Percentiles rank a stretch among this genome's conserved stretches.
Conservation (phyloP, 2,888 invertebrate species). For the Calameuta pallipes region DNA sequence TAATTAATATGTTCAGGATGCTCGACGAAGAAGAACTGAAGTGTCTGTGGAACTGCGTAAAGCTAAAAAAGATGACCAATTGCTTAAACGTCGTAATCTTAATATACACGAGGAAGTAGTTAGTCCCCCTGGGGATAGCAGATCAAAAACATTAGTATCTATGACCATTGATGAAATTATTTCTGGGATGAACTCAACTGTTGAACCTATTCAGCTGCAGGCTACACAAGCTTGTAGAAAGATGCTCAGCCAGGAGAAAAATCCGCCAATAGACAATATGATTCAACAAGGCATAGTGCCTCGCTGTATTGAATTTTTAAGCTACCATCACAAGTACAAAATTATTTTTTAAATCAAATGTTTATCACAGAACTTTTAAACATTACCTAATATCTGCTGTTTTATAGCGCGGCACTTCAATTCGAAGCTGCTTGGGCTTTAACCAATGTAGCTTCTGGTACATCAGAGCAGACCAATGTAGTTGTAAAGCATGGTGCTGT, state of each 20-base stretch:
- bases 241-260: conserved; percentile 87
- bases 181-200: conserved; percentile 75
- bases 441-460: conserved; percentile 97
- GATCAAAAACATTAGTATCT: conserved; percentile 55
- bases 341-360: background rate
- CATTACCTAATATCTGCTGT: conserved; percentile 2
- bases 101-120: conserved; percentile 68
- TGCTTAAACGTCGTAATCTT: conserved; percentile 90
- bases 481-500: conserved; percentile 91
- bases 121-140: conserved; percentile 66
- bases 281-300: conserved; percentile 87
- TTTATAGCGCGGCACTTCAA: conserved; percentile 78
- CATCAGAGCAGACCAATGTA: conserved; percentile 87
- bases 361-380: background rate
- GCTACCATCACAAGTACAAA: conserved; percentile 77
- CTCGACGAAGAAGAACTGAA: conserved; percentile 89
- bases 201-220: conserved; percentile 73
- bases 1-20: conserved; percentile 72
- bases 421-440: conserved; percentile 98
- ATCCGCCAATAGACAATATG: conserved; percentile 91
- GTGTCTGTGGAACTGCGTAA: conserved; percentile 92
- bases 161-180: conserved; percentile 81
- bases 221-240: conserved; percentile 88
- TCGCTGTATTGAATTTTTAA: conserved; percentile 82
- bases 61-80: conserved; percentile 92